A percentile compares a stretch with the other conserved stretches of the same genome.
Evolutionary conservation across 2,888 invertebrate species (phyloP).

Genomic region (Nemotelus nigrinus): DNA sequence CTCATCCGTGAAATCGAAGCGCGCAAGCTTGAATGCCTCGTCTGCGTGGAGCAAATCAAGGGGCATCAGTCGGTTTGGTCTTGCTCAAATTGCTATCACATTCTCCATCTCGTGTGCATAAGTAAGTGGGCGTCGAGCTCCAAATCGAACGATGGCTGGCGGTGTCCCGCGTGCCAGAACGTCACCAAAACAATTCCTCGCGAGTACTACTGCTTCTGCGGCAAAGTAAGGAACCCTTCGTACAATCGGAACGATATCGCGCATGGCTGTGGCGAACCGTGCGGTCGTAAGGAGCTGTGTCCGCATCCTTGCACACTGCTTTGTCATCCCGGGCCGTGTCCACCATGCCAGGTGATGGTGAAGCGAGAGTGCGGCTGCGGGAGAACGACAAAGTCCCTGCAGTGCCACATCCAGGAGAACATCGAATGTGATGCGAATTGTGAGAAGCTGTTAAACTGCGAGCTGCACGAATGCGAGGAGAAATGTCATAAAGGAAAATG

Average conservation of each 20-base stretch:
- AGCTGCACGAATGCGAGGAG: constrained; percentile 76
- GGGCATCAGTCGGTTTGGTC: constrained; percentile 88
- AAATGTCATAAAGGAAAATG: constrained; percentile 86
- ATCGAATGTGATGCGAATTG: constrained; percentile 82
- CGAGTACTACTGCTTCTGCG: constrained; percentile 92
- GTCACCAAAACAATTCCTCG: constrained; percentile 77
- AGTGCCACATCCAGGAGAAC: constrained; percentile 77
- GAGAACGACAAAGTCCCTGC: constrained; percentile 72
- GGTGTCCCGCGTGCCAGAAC: constrained; percentile 96
- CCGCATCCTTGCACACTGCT: constrained; percentile 79
- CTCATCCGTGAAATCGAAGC: constrained; percentile 84
- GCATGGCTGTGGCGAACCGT: constrained; percentile 91
- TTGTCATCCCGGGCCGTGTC: constrained; percentile 96
- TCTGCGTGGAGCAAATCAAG: constrained; percentile 90
- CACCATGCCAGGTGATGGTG: constrained; percentile 83
- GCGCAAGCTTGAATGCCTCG: constrained; percentile 89
- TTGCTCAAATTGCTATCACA: constrained; percentile 90
- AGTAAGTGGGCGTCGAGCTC: constrained; percentile 92
- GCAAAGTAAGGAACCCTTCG: constrained; percentile 78
- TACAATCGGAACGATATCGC: constrained; percentile 82
- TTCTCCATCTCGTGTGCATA: constrained; percentile 90
- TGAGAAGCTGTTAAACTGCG: constrained; percentile 79
- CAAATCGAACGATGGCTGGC: constrained; percentile 84
- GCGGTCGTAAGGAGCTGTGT: constrained; percentile 70
- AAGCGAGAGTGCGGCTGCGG: constrained; percentile 81